Evolutionary conservation across 2,797 vertebrate genomes (phyloP).

Genomic region (Eulemur mongoz): DNA sequence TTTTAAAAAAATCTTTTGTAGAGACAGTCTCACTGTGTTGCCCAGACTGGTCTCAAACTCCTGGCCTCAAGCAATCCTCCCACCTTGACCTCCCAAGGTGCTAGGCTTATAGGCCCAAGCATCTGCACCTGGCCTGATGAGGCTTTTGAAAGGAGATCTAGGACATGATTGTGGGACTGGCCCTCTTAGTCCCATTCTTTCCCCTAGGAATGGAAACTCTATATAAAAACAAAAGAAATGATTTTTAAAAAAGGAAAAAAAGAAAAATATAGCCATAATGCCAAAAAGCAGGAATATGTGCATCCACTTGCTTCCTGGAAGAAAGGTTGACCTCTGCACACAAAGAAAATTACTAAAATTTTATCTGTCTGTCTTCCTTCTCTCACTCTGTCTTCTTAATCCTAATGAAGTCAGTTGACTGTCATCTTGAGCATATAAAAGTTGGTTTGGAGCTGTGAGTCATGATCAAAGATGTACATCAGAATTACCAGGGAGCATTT

Average conservation of each 20-base stretch:
- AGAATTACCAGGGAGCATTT: neutral
- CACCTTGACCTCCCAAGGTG: no score
- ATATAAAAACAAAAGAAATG: neutral
- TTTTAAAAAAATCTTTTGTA: neutral
- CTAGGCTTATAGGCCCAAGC: no score
- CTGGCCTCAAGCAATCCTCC: neutral
- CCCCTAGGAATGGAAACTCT: neutral
- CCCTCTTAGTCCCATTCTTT: neutral
- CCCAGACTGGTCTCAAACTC: neutral
- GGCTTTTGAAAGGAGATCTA: neutral
- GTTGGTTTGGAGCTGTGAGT: conserved; percentile 32
- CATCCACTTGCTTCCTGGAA: conserved; percentile 25
- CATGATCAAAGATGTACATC: neutral
- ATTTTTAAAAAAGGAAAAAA: neutral
- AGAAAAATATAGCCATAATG: neutral
- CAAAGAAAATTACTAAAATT: conserved; percentile 32
- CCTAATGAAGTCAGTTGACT: conserved; percentile 10
- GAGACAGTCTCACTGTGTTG: no score
- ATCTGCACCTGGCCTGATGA: neutral
- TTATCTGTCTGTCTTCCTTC: neutral
- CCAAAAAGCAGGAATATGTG: neutral
- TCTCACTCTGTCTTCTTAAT: neutral
- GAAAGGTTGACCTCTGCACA: neutral
- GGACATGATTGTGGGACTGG: neutral
- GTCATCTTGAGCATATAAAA: conserved; percentile 7